Conservation (phyloP, 1,140 invertebrate species). For the Leptoteleia sp. region DNA sequence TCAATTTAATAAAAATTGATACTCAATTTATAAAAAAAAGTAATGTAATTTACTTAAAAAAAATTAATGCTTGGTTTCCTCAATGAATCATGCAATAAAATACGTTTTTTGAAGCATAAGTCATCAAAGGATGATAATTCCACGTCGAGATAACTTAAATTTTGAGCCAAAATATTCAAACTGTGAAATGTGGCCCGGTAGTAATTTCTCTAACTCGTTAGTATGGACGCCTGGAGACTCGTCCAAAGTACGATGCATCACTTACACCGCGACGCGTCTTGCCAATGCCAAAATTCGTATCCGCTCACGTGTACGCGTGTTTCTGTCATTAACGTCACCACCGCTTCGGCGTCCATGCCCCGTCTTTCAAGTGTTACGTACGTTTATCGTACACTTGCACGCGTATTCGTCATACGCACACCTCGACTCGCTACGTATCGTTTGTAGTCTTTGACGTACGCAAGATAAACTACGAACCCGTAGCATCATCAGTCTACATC, state of each 20-base stretch:
- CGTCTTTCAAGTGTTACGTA: constrained; percentile 19
- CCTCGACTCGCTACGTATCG: constrained; percentile 62
- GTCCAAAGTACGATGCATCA: constrained; percentile 57
- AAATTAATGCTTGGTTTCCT: constrained; percentile 18
- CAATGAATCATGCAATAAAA: constrained; percentile 35
- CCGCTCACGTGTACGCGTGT: constrained; percentile 37
- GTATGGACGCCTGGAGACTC: constrained; percentile 68
- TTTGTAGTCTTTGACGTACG: constrained; percentile 75
- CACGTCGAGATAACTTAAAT: constrained; percentile 41
- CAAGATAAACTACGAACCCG: constrained; percentile 77
- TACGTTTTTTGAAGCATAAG: constrained; percentile 15
- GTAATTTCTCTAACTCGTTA: constrained; percentile 68
- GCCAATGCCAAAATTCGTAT: constrained; percentile 53
- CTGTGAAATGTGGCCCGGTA: constrained; percentile 49
- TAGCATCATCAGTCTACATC: constrained; percentile 78
- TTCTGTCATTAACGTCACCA: constrained; percentile 52
- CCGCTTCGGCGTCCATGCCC: constrained; percentile 14
- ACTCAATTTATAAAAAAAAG: neutral
- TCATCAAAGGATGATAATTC: constrained; percentile 52
- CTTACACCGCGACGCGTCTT: constrained; percentile 34
- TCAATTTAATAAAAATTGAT: too few species aligned
- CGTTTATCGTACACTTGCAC: constrained; percentile 39
- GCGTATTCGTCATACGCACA: constrained; percentile 56
- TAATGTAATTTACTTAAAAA: neutral
- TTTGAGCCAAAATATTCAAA: constrained; percentile 33